Base-by-base conservation (phyloP, 2,113 vertebrate species). In the Ramphastos sulfuratus region DNA sequence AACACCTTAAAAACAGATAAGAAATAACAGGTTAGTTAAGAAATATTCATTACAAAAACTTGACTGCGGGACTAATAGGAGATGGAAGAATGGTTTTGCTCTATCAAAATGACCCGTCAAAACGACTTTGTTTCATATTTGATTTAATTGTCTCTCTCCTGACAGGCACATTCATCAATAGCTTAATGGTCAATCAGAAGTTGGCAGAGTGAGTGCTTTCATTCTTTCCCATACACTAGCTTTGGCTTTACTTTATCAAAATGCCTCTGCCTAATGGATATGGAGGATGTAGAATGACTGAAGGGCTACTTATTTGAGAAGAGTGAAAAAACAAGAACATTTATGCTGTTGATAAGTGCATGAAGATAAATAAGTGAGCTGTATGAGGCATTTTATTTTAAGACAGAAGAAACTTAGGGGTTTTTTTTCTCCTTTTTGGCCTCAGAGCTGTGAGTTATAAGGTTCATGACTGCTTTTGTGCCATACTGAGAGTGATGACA, bases 111-210 rank as follows among this genome's bases (percentile, higher is more conserved):
- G 97, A 98, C 97, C 99, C 98, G 98, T 99, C 99, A 99, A 97
- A 99, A 98, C 97, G 98, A 99, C 99, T 99, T 99, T 99, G 99
- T 99, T 99, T 99, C 99, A 99, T 99, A 98, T 99, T 99, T 99
- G 99, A 99, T 99, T 99, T 99, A 99, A 99, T 99, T 99, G 99
- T 99, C 99, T 99, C 98, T 98, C 98, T 98, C 98, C 98, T 99
- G 99, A 99, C 99, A 99, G 98, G 98, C 98, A 99, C 99, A 99
- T 99, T 99, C 98, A 99, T 99, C 99, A 99, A 98, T 99, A 99
- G 98, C 98, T 98, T 99, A 99, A 99, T 99, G 99, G 99, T 99
- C 99, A 99, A 99, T 99, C 99, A 99, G 98, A 99, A 98, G 98
- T 99, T 99, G 98, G 98, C 98, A 98, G 98, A 98, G 97, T 98